Conservation (phyloP, 2,888 invertebrate species). For the Trachelus stipa region DNA sequence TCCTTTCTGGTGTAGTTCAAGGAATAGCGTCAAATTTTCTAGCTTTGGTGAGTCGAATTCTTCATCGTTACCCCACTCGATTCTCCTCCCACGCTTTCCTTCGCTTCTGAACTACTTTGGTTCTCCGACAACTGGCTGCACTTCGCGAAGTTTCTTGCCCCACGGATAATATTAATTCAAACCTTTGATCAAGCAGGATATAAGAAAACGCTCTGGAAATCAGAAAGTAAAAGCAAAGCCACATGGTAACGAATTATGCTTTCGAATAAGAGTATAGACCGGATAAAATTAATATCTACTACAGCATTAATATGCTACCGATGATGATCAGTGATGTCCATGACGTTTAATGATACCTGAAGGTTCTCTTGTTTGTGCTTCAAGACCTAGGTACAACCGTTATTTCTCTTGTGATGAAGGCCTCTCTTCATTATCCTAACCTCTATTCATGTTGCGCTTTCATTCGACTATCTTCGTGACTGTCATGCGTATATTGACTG, state of each 20-base stretch:
- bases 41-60: not conserved
- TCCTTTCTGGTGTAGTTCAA: not conserved
- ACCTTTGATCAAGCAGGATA: not conserved
- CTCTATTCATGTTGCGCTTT: not conserved
- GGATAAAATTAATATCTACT: not conserved
- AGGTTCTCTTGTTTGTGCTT: not conserved
- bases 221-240: not conserved
- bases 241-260: not conserved
- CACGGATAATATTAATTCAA: not conserved
- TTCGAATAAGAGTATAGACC: not conserved
- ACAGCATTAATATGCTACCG: not conserved
- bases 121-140: not conserved
- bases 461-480: not conserved
- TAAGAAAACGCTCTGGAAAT: not conserved
- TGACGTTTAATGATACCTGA: not conserved
- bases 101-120: not conserved
- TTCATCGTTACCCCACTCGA: not conserved
- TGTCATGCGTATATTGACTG: not conserved
- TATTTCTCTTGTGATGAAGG: not conserved
- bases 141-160: not conserved
- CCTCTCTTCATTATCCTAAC: not conserved
- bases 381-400: not conserved
- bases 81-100: not conserved
- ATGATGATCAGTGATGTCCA: not conserved
- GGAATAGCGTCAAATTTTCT: not conserved